These are phyloP conservation scores for Drosophila paulistorum DNA, from an alignment of 1,140 invertebrate genomes.

Conservation along the genomic window DNA sequence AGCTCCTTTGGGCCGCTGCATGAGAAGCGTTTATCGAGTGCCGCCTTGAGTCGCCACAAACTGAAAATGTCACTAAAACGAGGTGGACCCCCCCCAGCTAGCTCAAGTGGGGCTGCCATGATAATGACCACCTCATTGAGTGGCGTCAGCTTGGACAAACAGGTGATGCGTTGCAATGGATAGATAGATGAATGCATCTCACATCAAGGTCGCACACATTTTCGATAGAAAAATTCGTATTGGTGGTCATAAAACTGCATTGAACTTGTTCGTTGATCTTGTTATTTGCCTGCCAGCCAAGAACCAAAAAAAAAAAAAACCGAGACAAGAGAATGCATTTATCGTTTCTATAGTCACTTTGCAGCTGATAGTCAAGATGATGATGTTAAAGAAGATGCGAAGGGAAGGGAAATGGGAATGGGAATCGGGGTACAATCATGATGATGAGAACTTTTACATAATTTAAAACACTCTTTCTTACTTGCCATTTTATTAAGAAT, in stretches of 20 bases:
- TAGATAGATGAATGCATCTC: not conserved
- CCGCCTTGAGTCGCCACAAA: slow-evolving; percentile 61
- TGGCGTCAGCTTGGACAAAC: slow-evolving; percentile 55
- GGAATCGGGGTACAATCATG: not conserved
- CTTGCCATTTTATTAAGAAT: slow-evolving; percentile 29
- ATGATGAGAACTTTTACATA: slow-evolving; percentile 37
- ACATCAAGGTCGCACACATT: slow-evolving; percentile 40
- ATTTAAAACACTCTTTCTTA: slow-evolving; percentile 31
- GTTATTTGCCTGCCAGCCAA: slow-evolving; percentile 27
- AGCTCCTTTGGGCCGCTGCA: slow-evolving; percentile 37
- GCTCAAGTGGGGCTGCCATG: slow-evolving; percentile 58
- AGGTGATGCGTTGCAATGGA: slow-evolving; percentile 42
- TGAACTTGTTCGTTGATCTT: slow-evolving; percentile 64
- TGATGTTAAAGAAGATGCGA: not conserved
- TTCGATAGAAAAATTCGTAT: slow-evolving; percentile 52
- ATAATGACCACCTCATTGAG: slow-evolving; percentile 70
- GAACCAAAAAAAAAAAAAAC: not conserved
- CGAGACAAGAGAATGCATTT: not conserved
- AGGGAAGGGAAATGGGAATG: not conserved
- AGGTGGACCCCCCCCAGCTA: slow-evolving; percentile 70
- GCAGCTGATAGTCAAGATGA: slow-evolving; percentile 8
- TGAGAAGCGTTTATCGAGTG: slow-evolving; percentile 63
- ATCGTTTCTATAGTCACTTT: not conserved
- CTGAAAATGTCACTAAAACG: slow-evolving; percentile 77
- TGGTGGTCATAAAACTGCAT: slow-evolving; percentile 56